Evolutionary conservation across 1,140 invertebrate species (phyloP).

Genomic region (Brachionus asplanchnoidis): DNA sequence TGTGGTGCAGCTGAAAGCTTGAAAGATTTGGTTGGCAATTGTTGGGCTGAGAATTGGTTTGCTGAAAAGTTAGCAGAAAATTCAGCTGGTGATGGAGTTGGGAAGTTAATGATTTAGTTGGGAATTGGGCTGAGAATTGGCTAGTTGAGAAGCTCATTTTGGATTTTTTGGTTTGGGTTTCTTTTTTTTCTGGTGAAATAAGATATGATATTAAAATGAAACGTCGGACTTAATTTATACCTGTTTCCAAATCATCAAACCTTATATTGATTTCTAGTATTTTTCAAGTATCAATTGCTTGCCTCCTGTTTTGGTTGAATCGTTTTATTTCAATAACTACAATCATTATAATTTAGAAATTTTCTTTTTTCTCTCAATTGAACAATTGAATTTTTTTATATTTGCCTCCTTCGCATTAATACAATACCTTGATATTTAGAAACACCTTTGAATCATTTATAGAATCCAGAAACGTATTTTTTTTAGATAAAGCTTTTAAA

Average conservation of each 20-base stretch:
- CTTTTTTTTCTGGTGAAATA: background rate
- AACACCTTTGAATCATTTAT: background rate
- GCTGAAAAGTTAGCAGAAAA: background rate
- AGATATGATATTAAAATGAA: background rate
- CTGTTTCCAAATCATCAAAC: background rate
- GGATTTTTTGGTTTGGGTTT: background rate
- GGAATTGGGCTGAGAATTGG: background rate
- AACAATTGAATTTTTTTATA: background rate
- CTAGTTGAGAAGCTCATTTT: background rate
- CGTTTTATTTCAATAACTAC: background rate
- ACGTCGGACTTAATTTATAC: background rate
- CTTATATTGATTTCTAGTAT: background rate
- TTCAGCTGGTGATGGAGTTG: background rate
- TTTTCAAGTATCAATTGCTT: background rate
- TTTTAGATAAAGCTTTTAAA: background rate
- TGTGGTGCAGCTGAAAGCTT: background rate
- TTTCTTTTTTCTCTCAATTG: background rate
- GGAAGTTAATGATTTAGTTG: background rate
- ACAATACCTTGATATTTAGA: background rate
- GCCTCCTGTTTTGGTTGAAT: background rate
- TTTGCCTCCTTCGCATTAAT: background rate
- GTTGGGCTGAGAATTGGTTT: background rate
- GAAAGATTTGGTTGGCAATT: background rate
- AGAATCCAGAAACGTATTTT: background rate
- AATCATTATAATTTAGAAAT: background rate